A percentile compares a stretch with the other conserved stretches of the same genome.
phyloP scores from a whole-genome alignment of 2,113 vertebrate genomes.

The Nestor notabilis region DNA sequence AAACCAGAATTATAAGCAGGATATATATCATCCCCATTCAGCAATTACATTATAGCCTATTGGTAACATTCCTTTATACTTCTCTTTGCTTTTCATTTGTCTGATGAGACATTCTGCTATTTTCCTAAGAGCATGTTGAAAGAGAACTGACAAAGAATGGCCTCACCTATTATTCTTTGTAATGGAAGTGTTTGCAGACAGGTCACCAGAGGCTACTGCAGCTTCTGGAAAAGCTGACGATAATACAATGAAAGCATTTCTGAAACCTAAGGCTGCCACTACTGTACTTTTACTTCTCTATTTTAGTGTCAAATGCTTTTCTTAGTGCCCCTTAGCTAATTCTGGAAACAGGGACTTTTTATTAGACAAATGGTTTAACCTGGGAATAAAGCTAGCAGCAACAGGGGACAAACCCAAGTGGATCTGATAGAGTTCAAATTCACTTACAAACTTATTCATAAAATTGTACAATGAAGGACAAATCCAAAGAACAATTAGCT shows the following conservation, averaged over 20 bases:
- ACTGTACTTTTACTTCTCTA: constrained; percentile 14
- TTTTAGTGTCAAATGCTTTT: constrained; percentile 18
- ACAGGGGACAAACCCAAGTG: not conserved
- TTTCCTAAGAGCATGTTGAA: constrained; percentile 17
- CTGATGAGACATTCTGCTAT: constrained; percentile 24
- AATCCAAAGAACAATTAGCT: constrained; percentile 52
- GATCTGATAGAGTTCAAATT: not conserved
- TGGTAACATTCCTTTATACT: constrained; percentile 1
- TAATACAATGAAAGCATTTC: constrained; percentile 42
- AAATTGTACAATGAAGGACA: constrained; percentile 46
- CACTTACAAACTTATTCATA: constrained; percentile 32
- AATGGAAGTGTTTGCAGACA: constrained; percentile 26
- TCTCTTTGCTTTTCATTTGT: constrained; percentile 17
- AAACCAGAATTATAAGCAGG: constrained; percentile 25
- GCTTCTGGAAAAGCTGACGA: constrained; percentile 19
- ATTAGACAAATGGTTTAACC: constrained; percentile 17
- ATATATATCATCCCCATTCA: not conserved
- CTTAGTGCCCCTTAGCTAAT: constrained; percentile 4
- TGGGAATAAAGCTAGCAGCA: not conserved
- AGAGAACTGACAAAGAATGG: constrained; percentile 14
- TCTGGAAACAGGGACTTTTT: constrained; percentile 8
- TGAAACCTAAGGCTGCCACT: constrained; percentile 20
- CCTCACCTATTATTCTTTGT: constrained; percentile 43
- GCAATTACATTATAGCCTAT: not conserved
- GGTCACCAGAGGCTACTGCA: constrained; percentile 32